Evolutionary conservation across 2,113 vertebrate genomes (phyloP).

Genomic region (Stegostoma tigrinum): DNA sequence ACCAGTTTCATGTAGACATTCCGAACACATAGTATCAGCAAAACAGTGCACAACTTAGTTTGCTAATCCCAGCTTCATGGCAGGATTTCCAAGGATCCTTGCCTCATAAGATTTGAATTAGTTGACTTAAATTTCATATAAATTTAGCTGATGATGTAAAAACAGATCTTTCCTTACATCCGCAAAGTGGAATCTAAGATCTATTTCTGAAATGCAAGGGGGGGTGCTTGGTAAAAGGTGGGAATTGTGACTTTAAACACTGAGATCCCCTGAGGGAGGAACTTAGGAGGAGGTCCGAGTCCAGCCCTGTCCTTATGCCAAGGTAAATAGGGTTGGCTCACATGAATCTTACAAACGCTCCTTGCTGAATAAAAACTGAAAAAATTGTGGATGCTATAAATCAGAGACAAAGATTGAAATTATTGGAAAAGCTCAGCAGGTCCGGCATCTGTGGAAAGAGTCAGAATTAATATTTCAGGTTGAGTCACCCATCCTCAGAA

Average conservation of each 20-base stretch:
- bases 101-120: slow-evolving; percentile 34
- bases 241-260: slow-evolving; percentile 7
- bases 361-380: neutral
- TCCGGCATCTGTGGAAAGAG: too few species aligned
- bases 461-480: too few species aligned
- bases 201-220: slow-evolving; percentile 4
- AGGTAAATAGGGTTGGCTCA: slow-evolving; percentile 18
- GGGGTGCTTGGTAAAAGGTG: slow-evolving; percentile 15
- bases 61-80: slow-evolving; percentile 31
- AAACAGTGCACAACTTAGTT: neutral
- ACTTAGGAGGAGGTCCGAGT: slow-evolving; percentile 5
- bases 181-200: slow-evolving; percentile 33
- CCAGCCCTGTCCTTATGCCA: neutral
- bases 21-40: neutral
- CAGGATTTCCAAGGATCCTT: slow-evolving; percentile 15
- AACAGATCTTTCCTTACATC: slow-evolving; percentile 33
- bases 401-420: too few species aligned
- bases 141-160: slow-evolving; percentile 28
- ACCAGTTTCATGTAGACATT: neutral
- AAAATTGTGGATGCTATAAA: too few species aligned
- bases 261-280: slow-evolving; percentile 25
- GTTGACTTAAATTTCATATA: slow-evolving; percentile 2
- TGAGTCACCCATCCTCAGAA: too few species aligned
- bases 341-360: neutral
- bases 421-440: too few species aligned